Percentiles rank a stretch among this genome's conserved stretches.
Conservation (phyloP, 2,113 vertebrate species). For the Fukomys damarensis region DNA sequence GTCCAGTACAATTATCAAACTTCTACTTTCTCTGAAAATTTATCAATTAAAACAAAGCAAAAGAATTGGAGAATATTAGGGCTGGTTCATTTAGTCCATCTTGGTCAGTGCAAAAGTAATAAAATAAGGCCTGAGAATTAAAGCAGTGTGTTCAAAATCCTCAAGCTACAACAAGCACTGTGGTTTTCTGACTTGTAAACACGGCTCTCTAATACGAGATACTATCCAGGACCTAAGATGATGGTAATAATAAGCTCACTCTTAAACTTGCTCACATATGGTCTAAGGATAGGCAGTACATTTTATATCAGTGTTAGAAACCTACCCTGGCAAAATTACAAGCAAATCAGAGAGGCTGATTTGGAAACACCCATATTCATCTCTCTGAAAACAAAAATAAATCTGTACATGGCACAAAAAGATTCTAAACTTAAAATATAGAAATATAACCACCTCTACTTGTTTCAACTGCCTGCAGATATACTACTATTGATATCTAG, state of each 20-base stretch:
- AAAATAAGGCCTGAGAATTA: conserved; percentile 23
- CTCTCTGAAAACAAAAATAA: background rate
- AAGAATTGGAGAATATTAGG: background rate
- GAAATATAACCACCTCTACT: background rate
- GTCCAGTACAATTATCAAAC: background rate
- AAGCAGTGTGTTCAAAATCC: conserved; percentile 18
- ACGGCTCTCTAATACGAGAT: background rate
- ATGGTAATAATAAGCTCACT: background rate
- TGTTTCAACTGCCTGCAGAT: background rate
- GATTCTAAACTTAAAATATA: background rate
- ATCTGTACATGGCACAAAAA: background rate
- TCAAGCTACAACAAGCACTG: background rate
- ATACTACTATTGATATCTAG: background rate
- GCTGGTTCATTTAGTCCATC: background rate
- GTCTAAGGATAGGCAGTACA: no score
- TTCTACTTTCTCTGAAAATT: background rate
- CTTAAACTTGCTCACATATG: background rate
- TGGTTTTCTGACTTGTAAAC: background rate
- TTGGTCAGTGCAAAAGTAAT: conserved; percentile 1
- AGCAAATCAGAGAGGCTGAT: background rate
- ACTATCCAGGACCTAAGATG: background rate
- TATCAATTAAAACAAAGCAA: background rate
- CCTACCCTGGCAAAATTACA: background rate
- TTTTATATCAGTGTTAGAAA: background rate
- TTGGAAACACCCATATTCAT: background rate